Base-by-base conservation (phyloP, 2,113 vertebrate genomes). In the Atrichornis clamosus region DNA sequence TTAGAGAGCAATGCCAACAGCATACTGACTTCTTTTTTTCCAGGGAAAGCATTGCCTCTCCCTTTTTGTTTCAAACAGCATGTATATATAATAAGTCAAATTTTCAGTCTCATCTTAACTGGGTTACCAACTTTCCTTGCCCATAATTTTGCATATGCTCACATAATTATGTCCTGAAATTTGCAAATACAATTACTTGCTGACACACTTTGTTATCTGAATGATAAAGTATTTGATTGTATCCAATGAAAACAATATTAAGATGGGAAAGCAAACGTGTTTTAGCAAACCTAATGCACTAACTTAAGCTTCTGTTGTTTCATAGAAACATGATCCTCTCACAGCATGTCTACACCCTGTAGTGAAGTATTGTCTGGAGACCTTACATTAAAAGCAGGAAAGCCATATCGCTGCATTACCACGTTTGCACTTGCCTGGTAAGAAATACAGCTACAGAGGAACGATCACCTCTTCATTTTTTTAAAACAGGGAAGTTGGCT, bases 161-260 rank as follows among this genome's bases (percentile, higher is more conserved):
- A 81, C 37, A 63, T 86, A 92, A 96, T 95, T 95, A 97, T 5
- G 18, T 60, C 64, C 69, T 93, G 80, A 92, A 97, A 96, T 95
- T 90, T 96, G 95, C 93, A 96, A 91, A 93, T 68, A 90, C 93
- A 96, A 90, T 97, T 96, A 93, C 88, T 90, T 86, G 93, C 88
- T 96, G 96, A 95, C 93, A 97, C 79, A 94, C 88, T 93, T 94
- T 79, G 93, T 93, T 96, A 96, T 96, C 68, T 94, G 90, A 95
- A 95, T 96, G 95, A 96, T 90, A 86, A 93, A 90, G 79, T 81
- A 86, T 84, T 96, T 94, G 84, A 96, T 88, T 94, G 90, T 86
- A 92, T 90, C 92, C 96, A 92, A 81, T 86, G 95, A 93, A 97
- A 96, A 97, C 85, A 96, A 84, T 86, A 96, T 95, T 94, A 92